phyloP scores from a whole-genome alignment of 2,113 vertebrate genomes.

The Rynchops niger region DNA sequence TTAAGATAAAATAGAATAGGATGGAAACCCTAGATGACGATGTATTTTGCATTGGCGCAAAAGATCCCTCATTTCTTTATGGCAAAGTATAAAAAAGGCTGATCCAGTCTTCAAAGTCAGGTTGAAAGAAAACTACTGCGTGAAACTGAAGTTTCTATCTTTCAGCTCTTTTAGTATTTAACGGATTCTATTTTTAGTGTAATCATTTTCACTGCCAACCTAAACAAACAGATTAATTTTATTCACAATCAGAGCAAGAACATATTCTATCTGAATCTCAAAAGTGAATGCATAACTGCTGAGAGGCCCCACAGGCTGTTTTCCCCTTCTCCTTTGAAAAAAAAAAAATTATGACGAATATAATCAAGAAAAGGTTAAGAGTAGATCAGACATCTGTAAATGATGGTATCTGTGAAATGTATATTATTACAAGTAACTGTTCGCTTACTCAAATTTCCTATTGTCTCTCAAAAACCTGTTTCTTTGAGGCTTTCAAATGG shows the following conservation, averaged over 20 bases:
- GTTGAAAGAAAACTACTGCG: accelerated
- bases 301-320: background rate
- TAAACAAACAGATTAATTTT: background rate
- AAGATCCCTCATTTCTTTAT: background rate
- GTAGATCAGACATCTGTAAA: background rate
- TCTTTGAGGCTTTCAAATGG: background rate
- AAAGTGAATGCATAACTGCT: background rate
- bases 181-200: background rate
- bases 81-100: background rate
- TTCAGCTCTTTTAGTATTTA: background rate
- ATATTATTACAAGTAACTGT: background rate
- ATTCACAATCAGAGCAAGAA: background rate
- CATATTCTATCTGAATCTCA: background rate
- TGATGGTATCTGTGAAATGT: background rate
- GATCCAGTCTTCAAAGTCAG: background rate
- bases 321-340: background rate
- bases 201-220: background rate
- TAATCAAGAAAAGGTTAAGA: background rate
- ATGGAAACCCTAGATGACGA: background rate
- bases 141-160: background rate
- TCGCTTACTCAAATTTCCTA: background rate
- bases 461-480: background rate
- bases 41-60: background rate
- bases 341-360: background rate
- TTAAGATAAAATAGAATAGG: background rate